Evolutionary conservation across 2,797 vertebrate genomes (phyloP), one percentile per base, ranked within the genome.

Genomic region (Xiphophorus birchmanni): DNA sequence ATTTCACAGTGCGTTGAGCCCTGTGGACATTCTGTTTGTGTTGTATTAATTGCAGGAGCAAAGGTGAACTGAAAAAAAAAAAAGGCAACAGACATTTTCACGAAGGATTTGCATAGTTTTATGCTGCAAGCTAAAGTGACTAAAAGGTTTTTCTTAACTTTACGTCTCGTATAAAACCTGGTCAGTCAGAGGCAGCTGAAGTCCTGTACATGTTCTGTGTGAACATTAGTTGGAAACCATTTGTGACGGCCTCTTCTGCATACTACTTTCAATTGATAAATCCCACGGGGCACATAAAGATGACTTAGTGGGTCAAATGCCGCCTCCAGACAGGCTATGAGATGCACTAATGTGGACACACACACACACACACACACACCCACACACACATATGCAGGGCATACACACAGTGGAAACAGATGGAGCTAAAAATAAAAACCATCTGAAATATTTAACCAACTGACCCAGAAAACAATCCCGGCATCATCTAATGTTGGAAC

Each of bases 361-460:
- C 5, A 29, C 77, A 54, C 5, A 48, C 4, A 29, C 80, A 48
- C 5, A 48, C 5, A 17, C 35, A 32, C 58, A 42, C 76, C 44
- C 71, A 37, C 77, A 37, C 75, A 63, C 78, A 54, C 2, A 42
- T 1, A 32, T 50, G 37, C 77, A 82, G 76, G 76, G 87, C 56
- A 56, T 77, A 85, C 92, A 92, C 90, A 94, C 92, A 95, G 92
- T 91, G 93, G 93, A 95, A 96, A 94, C 95, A 95, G 95, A 94
- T 84, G 65, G 85, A 48, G 84, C 95, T 95, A 95, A 95, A 96
- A 96, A 96, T 96, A 96, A 76, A 71, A 94, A 95, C 91, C 93
- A 89, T 95, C 89, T 96, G 91, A 96, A 96, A 96, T 96, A 96
- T 96, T 96, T 95, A 96, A 95, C 93, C 95, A 95, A 95, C 86